These are phyloP conservation scores for Actinernus sp. DNA, from an alignment of 92 coral and sea anemone genomes.

Conservation along the genomic window DNA sequence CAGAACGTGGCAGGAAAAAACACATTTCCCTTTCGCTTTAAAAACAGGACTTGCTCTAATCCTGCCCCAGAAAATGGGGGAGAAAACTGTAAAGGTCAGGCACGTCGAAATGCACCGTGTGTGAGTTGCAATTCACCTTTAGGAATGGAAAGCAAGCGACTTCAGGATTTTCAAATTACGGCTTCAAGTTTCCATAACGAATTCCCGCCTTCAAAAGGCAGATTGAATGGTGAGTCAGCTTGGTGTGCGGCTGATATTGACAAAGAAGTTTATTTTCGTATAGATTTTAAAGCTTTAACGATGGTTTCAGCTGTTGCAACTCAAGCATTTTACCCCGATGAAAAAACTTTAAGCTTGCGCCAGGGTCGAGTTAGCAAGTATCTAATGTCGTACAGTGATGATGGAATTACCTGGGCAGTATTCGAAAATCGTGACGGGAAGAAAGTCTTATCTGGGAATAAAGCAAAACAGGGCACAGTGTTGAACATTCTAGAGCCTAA, in stretches of 20 bases:
- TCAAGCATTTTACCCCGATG: conserved; percentile 78
- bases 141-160: conserved; percentile 73
- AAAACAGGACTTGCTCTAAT: conserved; percentile 72
- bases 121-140: conserved; percentile 71
- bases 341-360: conserved; percentile 57
- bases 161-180: conserved; percentile 54
- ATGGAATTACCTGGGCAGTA: conserved; percentile 70
- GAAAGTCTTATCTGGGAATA: conserved; percentile 69
- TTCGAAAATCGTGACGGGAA: conserved; percentile 50
- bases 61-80: conserved; percentile 84
- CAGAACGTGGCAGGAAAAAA: conserved; percentile 35
- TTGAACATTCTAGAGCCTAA: conserved; percentile 62
- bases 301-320: conserved; percentile 79
- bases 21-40: conserved; percentile 67
- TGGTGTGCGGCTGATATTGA: conserved; percentile 78
- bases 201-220: conserved; percentile 65
- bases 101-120: conserved; percentile 68
- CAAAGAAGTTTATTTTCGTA: conserved; percentile 65
- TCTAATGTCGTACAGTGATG: conserved; percentile 75
- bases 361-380: conserved; percentile 89
- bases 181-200: conserved; percentile 75
- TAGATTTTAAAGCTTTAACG: conserved; percentile 70
- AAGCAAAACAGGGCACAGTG: conserved; percentile 47
- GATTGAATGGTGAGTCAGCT: conserved; percentile 81
- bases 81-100: conserved; percentile 67